phyloP scores from a whole-genome alignment of 2,113 vertebrate species.

The Perca flavescens region DNA sequence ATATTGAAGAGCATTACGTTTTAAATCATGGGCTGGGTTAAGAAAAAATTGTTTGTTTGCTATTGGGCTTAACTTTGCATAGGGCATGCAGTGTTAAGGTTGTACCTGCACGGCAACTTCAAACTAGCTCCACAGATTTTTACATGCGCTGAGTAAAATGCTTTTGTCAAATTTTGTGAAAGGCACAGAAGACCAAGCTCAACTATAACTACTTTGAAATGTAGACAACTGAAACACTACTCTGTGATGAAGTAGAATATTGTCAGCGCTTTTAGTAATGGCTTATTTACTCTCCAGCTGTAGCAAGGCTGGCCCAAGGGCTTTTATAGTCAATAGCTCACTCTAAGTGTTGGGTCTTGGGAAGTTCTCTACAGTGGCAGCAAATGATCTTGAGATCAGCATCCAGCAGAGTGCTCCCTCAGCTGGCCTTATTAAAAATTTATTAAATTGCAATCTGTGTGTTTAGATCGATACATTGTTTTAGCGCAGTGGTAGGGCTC shows the following conservation, averaged over 20 bases:
- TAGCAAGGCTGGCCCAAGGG: constrained; percentile 41
- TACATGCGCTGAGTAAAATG: constrained; percentile 21
- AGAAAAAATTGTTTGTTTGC: constrained; percentile 33
- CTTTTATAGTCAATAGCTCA: constrained; percentile 66
- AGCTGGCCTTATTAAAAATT: constrained; percentile 74
- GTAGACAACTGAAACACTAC: constrained; percentile 49
- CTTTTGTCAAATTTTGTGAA: constrained; percentile 31
- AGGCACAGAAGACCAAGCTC: constrained; percentile 14
- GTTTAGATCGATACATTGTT: constrained; percentile 66
- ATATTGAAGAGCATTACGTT: constrained; percentile 26
- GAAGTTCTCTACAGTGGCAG: constrained; percentile 55
- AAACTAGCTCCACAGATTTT: constrained; percentile 19
- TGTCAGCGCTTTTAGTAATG: constrained; percentile 68
- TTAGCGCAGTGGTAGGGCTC: constrained; percentile 58
- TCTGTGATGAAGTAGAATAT: constrained; percentile 46
- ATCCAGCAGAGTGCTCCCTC: constrained; percentile 36
- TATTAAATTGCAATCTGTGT: constrained; percentile 60
- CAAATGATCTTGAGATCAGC: constrained; percentile 62
- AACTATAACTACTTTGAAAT: constrained; percentile 51
- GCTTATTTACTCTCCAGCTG: constrained; percentile 54
- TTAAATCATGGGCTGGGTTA: constrained; percentile 32
- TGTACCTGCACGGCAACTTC: background rate
- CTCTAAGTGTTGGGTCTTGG: constrained; percentile 51
- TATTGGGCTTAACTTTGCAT: constrained; percentile 15
- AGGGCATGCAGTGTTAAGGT: background rate